phyloP scores from a whole-genome alignment of 2,888 invertebrate genomes.

The Lamellibrachia satsuma region DNA sequence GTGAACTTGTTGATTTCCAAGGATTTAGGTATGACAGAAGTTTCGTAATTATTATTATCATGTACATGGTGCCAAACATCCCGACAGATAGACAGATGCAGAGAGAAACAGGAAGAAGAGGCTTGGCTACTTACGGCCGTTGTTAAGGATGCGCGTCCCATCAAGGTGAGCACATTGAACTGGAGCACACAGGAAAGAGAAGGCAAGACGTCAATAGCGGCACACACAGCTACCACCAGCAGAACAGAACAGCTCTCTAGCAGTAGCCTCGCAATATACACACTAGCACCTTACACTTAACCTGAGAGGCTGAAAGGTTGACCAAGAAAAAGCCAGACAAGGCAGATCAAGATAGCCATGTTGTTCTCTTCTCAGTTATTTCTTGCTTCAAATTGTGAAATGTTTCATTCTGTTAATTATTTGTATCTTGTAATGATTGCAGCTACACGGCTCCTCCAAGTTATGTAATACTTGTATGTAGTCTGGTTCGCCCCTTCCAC shows the following conservation, averaged over 20 bases:
- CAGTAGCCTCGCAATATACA: background rate
- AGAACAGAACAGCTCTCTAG: slow-evolving; percentile 23
- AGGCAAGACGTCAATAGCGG: slow-evolving; percentile 17
- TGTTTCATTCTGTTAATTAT: no score
- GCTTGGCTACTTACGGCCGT: slow-evolving; percentile 42
- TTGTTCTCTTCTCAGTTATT: no score
- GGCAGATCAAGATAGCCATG: no score
- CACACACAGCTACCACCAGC: background rate
- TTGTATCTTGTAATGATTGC: no score
- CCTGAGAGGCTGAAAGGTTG: no score
- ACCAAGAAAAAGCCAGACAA: no score
- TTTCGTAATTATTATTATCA: background rate
- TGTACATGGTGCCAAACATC: background rate
- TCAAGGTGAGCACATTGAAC: slow-evolving; percentile 60
- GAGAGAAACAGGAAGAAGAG: background rate
- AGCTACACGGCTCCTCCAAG: no score
- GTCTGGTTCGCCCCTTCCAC: no score
- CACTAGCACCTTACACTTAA: background rate
- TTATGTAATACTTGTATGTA: no score
- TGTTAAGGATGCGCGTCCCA: slow-evolving; percentile 56
- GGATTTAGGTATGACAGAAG: background rate
- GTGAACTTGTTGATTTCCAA: background rate
- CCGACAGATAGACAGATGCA: background rate
- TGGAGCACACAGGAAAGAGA: slow-evolving; percentile 42
- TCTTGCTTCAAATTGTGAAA: no score